Conservation (phyloP, 2,113 vertebrate species). For the Crotalus horridus region DNA sequence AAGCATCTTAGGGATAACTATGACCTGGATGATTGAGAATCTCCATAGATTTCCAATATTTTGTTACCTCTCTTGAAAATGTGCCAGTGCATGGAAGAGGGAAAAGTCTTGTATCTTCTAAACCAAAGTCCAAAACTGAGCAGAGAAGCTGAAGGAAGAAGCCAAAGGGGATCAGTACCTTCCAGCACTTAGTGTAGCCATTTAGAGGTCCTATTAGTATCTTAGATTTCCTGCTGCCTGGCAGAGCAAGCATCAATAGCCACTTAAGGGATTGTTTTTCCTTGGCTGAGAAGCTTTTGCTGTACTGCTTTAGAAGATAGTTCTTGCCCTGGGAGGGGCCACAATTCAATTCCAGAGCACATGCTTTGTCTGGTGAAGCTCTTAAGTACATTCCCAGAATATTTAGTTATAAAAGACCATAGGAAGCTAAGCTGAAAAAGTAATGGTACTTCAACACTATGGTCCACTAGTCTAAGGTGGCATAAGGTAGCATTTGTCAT, state of each 20-base stretch:
- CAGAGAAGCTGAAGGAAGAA: neutral
- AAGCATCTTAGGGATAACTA: too few species aligned
- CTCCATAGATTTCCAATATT: too few species aligned
- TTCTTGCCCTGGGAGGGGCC: neutral
- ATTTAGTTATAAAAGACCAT: neutral
- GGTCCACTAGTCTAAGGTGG: neutral
- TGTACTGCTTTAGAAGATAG: neutral
- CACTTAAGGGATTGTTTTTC: slow-evolving; percentile 11
- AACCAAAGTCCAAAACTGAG: neutral
- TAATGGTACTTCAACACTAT: neutral
- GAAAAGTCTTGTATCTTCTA: neutral
- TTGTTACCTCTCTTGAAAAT: neutral
- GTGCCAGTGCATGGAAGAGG: neutral
- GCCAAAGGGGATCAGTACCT: neutral
- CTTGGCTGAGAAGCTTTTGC: neutral
- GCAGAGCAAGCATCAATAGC: neutral
- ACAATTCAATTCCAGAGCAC: neutral
- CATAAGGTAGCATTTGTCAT: neutral
- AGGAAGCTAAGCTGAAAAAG: neutral
- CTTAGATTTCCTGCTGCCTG: neutral
- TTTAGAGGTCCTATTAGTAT: neutral
- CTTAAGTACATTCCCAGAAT: neutral
- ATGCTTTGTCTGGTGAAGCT: neutral
- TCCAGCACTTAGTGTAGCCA: neutral
- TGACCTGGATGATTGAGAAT: too few species aligned